Percentiles rank a stretch among this genome's conserved stretches.
phyloP scores from a whole-genome alignment of 2,797 vertebrate species.

The Hemitrygon akajei region DNA sequence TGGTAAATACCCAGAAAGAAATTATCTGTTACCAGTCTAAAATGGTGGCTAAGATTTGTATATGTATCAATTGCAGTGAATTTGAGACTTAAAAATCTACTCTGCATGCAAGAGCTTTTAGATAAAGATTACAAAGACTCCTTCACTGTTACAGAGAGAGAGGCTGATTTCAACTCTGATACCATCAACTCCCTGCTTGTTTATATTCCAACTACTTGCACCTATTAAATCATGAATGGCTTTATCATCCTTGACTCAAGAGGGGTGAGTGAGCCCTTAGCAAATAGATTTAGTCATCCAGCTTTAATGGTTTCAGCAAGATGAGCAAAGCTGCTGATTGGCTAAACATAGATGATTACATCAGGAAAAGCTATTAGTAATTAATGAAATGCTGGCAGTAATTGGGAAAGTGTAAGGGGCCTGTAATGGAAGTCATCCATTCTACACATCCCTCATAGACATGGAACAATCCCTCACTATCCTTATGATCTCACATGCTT shows the following conservation, averaged over 20 bases:
- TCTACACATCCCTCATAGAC: slow-evolving; percentile 70
- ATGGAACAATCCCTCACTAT: slow-evolving; percentile 77
- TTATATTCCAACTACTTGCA: background rate
- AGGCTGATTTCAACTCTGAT: background rate
- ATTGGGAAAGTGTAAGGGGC: slow-evolving; percentile 90
- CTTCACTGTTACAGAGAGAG: background rate
- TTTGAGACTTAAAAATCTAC: background rate
- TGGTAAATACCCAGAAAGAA: background rate
- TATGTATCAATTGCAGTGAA: background rate
- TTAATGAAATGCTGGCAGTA: slow-evolving; percentile 98
- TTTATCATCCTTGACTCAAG: slow-evolving; percentile 26
- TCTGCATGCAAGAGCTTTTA: background rate
- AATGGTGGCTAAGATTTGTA: background rate
- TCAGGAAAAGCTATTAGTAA: slow-evolving; percentile 74
- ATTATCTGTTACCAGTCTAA: background rate
- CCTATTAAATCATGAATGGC: slow-evolving; percentile 32
- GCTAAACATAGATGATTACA: slow-evolving; percentile 54
- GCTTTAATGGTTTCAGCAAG: slow-evolving; percentile 52
- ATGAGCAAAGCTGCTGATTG: slow-evolving; percentile 37
- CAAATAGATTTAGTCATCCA: slow-evolving; percentile 37
- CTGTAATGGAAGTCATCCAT: slow-evolving; percentile 94
- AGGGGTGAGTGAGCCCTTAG: slow-evolving; percentile 35
- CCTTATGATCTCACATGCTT: slow-evolving; percentile 87
- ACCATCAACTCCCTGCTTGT: background rate
- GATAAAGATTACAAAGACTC: background rate